Conservation (phyloP, 1,140 invertebrate genomes). For the Heliothis subflexa region DNA sequence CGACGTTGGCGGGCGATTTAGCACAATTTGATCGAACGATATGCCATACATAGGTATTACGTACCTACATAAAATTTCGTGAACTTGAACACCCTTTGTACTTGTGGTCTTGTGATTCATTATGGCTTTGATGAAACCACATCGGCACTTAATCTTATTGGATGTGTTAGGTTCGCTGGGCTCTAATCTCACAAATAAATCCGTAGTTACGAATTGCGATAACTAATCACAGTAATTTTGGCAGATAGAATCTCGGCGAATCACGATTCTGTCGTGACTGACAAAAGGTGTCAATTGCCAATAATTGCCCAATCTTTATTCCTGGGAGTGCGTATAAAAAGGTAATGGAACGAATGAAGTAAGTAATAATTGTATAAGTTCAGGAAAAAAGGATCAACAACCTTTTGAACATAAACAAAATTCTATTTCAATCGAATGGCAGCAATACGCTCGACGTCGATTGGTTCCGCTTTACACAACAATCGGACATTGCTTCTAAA, state of each 20-base stretch:
- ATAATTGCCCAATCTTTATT: conserved; percentile 25
- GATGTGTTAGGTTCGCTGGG: background rate
- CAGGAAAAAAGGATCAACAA: conserved; percentile 54
- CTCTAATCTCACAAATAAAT: background rate
- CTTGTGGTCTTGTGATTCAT: conserved; percentile 23
- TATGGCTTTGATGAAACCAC: background rate
- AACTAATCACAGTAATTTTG: conserved; percentile 15
- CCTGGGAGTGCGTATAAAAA: conserved; percentile 1
- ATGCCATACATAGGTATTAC: background rate
- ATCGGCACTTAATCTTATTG: background rate
- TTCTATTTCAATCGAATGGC: conserved; percentile 52
- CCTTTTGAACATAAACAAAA: conserved; percentile 54
- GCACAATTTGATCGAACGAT: conserved; percentile 53
- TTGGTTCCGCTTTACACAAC: conserved; percentile 58
- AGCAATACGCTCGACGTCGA: conserved; percentile 52
- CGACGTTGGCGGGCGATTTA: conserved; percentile 56
- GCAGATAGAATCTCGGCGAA: conserved; percentile 3
- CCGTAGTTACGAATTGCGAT: background rate
- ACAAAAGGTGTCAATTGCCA: conserved; percentile 36
- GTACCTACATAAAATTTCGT: background rate
- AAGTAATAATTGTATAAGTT: conserved; percentile 30
- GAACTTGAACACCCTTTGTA: conserved; percentile 13
- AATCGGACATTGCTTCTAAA: conserved; percentile 50
- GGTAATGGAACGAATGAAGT: conserved; percentile 29
- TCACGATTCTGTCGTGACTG: conserved; percentile 20